Evolutionary conservation across 2,888 invertebrate species (phyloP), one percentile per base, ranked within the genome.

Genomic region (Cantharis nigra): DNA sequence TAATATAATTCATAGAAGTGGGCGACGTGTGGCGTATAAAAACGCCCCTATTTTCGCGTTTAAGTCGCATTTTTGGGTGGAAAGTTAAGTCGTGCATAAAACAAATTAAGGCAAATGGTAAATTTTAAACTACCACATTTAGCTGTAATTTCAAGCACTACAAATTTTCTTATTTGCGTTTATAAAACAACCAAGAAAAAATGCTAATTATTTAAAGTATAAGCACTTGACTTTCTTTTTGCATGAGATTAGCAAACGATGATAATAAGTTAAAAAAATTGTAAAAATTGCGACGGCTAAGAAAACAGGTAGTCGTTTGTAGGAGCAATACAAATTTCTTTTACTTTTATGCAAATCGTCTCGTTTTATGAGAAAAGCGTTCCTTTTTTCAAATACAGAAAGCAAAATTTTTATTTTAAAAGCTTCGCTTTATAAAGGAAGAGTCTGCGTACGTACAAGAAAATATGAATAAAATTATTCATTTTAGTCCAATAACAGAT

Each of bases 301-400:
- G 14, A 69, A 74, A 74, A 74, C 69, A 74, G 74, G 74, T 74
- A 74, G 62, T 62, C 26, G 70, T 72, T 72, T 67, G 49, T 64
- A 74, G 26, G 74, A 69, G 69, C 69, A 74, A 74, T 74, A 74
- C 70, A 74, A 74, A 74, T 70, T 74, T 63, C 72, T 74, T 63
- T 70, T 63, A 69, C 74, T 74, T 74, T 72, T 74, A 74, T 74
- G 74, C 74, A 74, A 74, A 74, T 69, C 74, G 69, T 69, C 63
- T 23, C 69, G 63, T 62, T 69, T 74, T 62, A 63, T 69, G 14
- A 28, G 26, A 28, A 67, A 67, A 67, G 26, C 65, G 69, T 63
- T 74, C 63, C 20, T 74, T 73, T 67, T 67, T 73, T 67, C 65
- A 30, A 33, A 33, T 16, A 62, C 18, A 49, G 63, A 28, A 49